Evolutionary conservation across 64 coral and sea anemone species (phyloP), one percentile per base, ranked within the genome.

Genomic region (Platygyra sinensis): DNA sequence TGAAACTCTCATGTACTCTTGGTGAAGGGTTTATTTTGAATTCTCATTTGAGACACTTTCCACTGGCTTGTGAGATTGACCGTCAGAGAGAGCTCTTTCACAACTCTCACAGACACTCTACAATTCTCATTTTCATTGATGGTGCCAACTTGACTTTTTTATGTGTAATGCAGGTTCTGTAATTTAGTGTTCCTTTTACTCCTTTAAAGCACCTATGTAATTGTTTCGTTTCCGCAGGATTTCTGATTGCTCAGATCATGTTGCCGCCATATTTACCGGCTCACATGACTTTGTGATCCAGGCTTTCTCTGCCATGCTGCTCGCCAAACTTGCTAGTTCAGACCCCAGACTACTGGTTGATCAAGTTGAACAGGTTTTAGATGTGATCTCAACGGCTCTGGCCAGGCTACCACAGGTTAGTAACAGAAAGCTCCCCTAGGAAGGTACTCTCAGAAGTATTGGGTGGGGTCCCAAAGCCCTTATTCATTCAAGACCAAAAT

Each of bases 211-310:
- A 63, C 31, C 52, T 8, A n/a, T n/a, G 5, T 22, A 57, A 71
- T 19, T 76, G 28, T 32, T 65, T 50, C 38, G 10, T 88, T 24
- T 16, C 32, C 72, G 17, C n/a, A 92, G 90, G 90, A 69, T 92
- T 20, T 55, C 46, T 72, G 90, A 87, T 59, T 75, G 63, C 52
- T 46, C 83, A 30, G 38, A 80, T 9, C 63, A 80, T 51, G 18
- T 86, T 62, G 38, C n/a, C 0, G 62, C 67, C 32, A 36, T 92
- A 9, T 92, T 92, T 13, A 59, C 76, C 31, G 65, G 24, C 27
- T 32, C 83, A 31, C 42, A 80, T 42, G 90, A 78, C 0, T 92
- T 92, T 60, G 52, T 54, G 2, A 38, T 92, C n/a, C 73, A 92
- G 77, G 69, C 49, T 19, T 62, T 81, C 7, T 86, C 90, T 28